Percentiles rank a stretch among this genome's conserved stretches.
These are phyloP conservation scores for Nycticorax nycticorax DNA, from an alignment of 2,113 vertebrate species.

Conservation along the genomic window DNA sequence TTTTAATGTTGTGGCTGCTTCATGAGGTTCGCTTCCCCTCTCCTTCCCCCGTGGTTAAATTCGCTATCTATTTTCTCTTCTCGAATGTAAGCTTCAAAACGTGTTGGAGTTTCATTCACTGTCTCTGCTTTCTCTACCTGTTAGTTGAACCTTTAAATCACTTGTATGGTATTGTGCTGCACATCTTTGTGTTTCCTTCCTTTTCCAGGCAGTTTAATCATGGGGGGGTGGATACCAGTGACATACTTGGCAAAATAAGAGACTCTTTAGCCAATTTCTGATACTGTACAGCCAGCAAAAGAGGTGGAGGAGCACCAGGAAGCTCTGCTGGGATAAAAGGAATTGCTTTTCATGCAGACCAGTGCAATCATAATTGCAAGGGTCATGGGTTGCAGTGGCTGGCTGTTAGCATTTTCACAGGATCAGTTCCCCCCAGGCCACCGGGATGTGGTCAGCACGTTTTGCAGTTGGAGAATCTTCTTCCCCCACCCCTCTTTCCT, in stretches of 20 bases:
- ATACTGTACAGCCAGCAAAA: background rate
- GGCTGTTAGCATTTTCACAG: background rate
- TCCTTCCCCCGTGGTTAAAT: rapidly evolving
- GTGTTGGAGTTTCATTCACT: background rate
- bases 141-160: background rate
- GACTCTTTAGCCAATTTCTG: background rate
- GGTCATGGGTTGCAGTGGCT: rapidly evolving
- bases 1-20: background rate
- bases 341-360: background rate
- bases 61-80: background rate
- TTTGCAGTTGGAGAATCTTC: background rate
- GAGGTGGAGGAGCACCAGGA: background rate
- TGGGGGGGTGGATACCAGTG: background rate
- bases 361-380: too few species aligned
- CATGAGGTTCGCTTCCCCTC: background rate
- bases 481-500: background rate
- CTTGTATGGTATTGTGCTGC: background rate
- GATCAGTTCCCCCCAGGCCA: background rate
- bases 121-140: rapidly evolving
- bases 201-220: background rate
- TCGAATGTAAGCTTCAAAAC: background rate
- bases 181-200: background rate
- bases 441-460: rapidly evolving
- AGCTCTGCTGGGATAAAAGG: background rate
- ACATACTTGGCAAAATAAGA: background rate